Conservation (phyloP, 2,797 vertebrate genomes). For the Perodicticus potto region DNA sequence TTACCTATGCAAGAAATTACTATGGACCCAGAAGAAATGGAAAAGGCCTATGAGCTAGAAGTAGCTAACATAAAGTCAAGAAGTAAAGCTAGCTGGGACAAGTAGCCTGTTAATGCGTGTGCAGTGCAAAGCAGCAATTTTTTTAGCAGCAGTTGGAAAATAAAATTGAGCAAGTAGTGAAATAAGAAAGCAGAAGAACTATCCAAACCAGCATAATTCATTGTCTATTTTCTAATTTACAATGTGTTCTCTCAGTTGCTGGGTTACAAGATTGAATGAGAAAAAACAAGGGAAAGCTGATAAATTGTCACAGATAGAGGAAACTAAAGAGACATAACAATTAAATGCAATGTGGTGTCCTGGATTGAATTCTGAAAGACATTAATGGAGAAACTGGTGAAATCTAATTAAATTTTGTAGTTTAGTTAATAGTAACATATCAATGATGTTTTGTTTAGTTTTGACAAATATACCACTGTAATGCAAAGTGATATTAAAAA, state of each 20-base stretch:
- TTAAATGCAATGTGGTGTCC: background rate
- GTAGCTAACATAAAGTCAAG: background rate
- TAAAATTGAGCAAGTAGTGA: background rate
- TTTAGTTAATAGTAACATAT: background rate
- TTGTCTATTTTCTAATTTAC: constrained; percentile 20
- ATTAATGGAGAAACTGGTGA: background rate
- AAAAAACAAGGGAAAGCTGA: background rate
- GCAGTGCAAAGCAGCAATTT: background rate
- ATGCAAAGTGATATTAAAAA: constrained; percentile 2
- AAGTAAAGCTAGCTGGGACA: background rate
- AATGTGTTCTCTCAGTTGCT: background rate
- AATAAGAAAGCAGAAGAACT: background rate
- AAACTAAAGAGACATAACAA: constrained; percentile 3
- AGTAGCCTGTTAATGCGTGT: background rate
- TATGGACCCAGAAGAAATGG: background rate
- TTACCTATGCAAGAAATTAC: background rate
- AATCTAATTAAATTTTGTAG: background rate
- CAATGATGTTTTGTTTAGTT: background rate
- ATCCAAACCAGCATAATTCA: background rate
- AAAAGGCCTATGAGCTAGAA: background rate
- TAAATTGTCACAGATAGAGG: background rate
- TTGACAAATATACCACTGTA: background rate
- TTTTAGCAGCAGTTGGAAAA: constrained; percentile 1
- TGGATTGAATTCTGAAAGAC: background rate
- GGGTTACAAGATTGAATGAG: constrained; percentile 23